Percentiles rank a stretch among this genome's conserved stretches.
These are phyloP conservation scores for Tetramorium bicarinatum DNA, from an alignment of 2,888 invertebrate genomes.

Conservation along the genomic window DNA sequence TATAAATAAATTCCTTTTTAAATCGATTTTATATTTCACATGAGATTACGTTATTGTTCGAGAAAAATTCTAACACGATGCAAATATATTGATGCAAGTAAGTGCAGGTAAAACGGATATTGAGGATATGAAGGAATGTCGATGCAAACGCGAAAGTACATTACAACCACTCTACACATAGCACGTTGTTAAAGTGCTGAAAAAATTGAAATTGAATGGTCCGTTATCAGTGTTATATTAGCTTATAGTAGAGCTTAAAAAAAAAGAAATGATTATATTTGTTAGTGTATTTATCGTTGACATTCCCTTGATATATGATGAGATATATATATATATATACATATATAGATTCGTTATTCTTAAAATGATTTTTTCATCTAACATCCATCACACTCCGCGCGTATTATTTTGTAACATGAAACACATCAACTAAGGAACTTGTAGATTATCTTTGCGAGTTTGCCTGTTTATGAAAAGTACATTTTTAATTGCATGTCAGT, in stretches of 20 bases:
- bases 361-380: neutral
- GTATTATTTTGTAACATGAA: constrained; percentile 16
- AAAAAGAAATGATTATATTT: constrained; percentile 58
- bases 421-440: neutral
- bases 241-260: constrained; percentile 53
- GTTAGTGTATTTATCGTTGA: constrained; percentile 62
- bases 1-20: neutral
- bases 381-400: neutral
- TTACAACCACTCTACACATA: constrained; percentile 30
- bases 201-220: constrained; percentile 72
- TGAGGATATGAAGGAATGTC: constrained; percentile 26
- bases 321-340: neutral
- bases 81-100: neutral
- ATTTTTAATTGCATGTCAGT: neutral
- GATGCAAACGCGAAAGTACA: constrained; percentile 17
- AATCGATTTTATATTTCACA: neutral
- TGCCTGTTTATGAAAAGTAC: neutral
- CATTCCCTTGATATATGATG: constrained; percentile 48
- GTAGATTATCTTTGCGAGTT: neutral
- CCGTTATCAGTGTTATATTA: constrained; percentile 67
- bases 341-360: neutral
- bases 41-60: neutral
- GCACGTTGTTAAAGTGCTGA: constrained; percentile 62
- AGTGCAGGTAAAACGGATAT: constrained; percentile 36
- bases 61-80: constrained; percentile 2